Evolutionary conservation across 2,888 invertebrate genomes (phyloP), one percentile per base, ranked within the genome.

Genomic region (Asteroscopus sphinx): DNA sequence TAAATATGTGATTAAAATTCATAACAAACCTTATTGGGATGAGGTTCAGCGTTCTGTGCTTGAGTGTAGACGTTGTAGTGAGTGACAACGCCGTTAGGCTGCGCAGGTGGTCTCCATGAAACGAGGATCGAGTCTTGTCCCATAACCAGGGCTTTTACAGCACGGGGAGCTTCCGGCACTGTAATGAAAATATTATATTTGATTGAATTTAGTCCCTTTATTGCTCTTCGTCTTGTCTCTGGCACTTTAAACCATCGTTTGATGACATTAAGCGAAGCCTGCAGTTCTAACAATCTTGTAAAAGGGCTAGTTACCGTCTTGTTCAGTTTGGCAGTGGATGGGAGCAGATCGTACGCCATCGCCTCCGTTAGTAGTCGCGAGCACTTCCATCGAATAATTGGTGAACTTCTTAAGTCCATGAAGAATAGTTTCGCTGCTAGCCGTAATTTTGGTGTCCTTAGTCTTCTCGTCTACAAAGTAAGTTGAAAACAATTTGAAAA

Each of bases 331-430:
- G 87, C 99, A 98, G 89, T 98, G 98, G 76, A 99, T 98, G 6
- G 98, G 97, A 13, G 95, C 95, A 74, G 97, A 97, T 73, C 98
- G 96, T 40, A 98, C 98, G 64, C 99, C 99, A 88, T 99, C 99
- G 9, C 99, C 99, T 68, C 98, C 99, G 54, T 98, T 97, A 6
- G 99, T 99, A 80, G 97, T 99, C 16, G 99, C 98, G 77, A 99
- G 93, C 28, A 99, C 98, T 95, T 99, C 98, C 96, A 99, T 98
- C 56, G 98, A 99, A 91, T 99, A 99, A 93, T 99, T 99, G 1
- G 99, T 99, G 92, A 97, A 99, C 88, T 98, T 98, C 89, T 98
- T 97, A 49, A 99, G 95, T 48, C 98, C 98, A 84, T 98, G 98
- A n/a, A 98, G 95, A 79, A 98, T 98, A 0, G 98, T 98, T 90